phyloP scores from a whole-genome alignment of 2,888 invertebrate genomes.

The Marasmarcha lunaedactyla region DNA sequence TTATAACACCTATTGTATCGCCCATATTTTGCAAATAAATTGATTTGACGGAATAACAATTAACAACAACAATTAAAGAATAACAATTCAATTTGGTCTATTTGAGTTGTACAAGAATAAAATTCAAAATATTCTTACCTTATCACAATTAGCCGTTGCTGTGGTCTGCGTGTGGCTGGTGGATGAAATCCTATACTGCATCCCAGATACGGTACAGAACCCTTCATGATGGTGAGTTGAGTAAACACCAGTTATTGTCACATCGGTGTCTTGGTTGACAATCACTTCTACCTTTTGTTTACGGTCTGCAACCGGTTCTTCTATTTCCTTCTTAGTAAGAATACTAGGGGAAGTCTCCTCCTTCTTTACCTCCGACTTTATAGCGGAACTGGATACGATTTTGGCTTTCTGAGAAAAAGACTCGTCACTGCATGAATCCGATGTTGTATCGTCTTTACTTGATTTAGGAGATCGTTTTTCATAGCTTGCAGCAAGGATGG shows the following conservation, averaged over 20 bases:
- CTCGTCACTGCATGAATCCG: conserved; percentile 67
- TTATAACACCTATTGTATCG: too few relatives aligned
- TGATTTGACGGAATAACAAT: too few relatives aligned
- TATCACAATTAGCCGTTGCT: conserved; percentile 81
- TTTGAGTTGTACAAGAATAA: too few relatives aligned
- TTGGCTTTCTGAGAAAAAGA: conserved; percentile 63
- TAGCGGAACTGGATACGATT: conserved; percentile 65
- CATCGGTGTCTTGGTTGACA: conserved; percentile 87
- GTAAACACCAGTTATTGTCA: conserved; percentile 89
- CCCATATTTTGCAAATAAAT: too few relatives aligned
- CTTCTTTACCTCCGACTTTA: conserved; percentile 62
- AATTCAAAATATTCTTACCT: conserved; percentile 59
- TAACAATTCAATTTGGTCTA: too few relatives aligned
- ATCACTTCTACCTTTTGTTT: conserved; percentile 81
- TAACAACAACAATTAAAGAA: too few relatives aligned
- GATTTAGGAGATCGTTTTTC: conserved; percentile 77
- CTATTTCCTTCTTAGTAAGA: conserved; percentile 41
- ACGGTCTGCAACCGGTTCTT: conserved; percentile 37
- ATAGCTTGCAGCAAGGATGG: conserved; percentile 90
- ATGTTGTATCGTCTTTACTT: conserved; percentile 69
- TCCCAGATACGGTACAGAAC: conserved; percentile 85
- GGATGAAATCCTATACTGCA: conserved; percentile 90
- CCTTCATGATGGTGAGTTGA: conserved; percentile 86
- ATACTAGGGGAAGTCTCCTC: conserved; percentile 26
- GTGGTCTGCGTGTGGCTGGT: conserved; percentile 89